Conservation (phyloP, 2,797 vertebrate genomes). For the Todus mexicanus region DNA sequence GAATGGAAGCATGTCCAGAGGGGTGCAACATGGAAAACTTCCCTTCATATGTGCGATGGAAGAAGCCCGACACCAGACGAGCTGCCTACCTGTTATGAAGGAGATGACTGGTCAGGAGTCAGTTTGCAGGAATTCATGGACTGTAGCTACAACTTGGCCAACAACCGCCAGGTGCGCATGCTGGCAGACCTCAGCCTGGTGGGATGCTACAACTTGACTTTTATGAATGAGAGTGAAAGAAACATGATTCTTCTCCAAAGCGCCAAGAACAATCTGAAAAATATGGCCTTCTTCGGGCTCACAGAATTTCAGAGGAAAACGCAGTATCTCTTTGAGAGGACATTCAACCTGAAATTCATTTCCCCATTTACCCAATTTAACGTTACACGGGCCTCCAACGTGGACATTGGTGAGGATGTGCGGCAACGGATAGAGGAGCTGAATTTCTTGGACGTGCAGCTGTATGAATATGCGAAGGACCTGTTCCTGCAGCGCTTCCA, state of each 20-base stretch:
- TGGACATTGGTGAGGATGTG: constrained; percentile 87
- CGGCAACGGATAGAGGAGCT: constrained; percentile 89
- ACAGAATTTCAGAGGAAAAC: constrained; percentile 98
- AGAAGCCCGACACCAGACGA: constrained; percentile 89
- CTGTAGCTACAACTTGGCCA: constrained; percentile 91
- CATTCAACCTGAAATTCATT: constrained; percentile 96
- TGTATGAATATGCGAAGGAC: constrained; percentile 93
- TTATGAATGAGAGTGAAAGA: constrained; percentile 92
- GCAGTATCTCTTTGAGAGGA: constrained; percentile 97
- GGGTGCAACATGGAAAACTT: constrained; percentile 95
- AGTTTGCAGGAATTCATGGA: constrained; percentile 89
- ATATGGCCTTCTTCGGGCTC: constrained; percentile 98
- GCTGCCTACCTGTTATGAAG: constrained; percentile 88
- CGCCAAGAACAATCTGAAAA: constrained; percentile 95
- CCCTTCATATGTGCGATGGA: constrained; percentile 93
- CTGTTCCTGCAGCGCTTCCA: constrained; percentile 97
- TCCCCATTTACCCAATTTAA: constrained; percentile 96
- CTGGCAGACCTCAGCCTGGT: constrained; percentile 90
- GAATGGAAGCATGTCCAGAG: constrained; percentile 98
- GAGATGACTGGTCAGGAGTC: constrained; percentile 95
- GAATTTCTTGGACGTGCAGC: constrained; percentile 93
- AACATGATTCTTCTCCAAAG: constrained; percentile 90
- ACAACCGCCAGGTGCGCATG: constrained; percentile 97
- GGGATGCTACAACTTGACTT: constrained; percentile 86
- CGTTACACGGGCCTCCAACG: constrained; percentile 92